These are phyloP conservation scores for Cataglyphis altisquamis DNA, from an alignment of 2,888 invertebrate species.

Conservation along the genomic window DNA sequence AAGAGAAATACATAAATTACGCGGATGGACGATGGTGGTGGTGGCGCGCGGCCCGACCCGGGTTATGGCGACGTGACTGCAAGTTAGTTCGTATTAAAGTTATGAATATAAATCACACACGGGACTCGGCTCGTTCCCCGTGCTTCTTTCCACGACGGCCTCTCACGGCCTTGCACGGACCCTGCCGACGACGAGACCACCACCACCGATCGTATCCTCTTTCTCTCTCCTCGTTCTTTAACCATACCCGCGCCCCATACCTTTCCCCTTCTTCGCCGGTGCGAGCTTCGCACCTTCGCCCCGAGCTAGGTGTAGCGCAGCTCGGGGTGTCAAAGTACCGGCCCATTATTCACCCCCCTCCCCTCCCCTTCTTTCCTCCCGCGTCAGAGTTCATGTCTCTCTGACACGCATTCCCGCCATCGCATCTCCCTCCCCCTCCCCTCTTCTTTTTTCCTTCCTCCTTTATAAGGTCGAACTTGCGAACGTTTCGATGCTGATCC, in stretches of 20 bases:
- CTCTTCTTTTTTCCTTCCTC: constrained; percentile 29
- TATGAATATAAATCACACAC: constrained; percentile 84
- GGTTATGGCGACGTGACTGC: constrained; percentile 80
- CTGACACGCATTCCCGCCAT: constrained; percentile 78
- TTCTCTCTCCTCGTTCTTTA: constrained; percentile 45
- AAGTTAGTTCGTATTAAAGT: constrained; percentile 83
- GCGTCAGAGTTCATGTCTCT: constrained; percentile 79
- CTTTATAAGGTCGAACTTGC: constrained; percentile 31
- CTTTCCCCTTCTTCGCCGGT: constrained; percentile 2
- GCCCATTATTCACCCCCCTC: constrained; percentile 78
- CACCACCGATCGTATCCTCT: constrained; percentile 39
- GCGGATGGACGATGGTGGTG: constrained; percentile 54
- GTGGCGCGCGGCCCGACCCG: constrained; percentile 42
- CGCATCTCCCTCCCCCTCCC: constrained; percentile 45
- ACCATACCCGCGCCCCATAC: constrained; percentile 29
- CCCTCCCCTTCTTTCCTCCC: not conserved
- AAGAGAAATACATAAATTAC: constrained; percentile 81
- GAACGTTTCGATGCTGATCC: constrained; percentile 45
- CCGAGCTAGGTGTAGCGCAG: constrained; percentile 61
- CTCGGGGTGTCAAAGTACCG: constrained; percentile 81
- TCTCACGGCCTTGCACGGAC: constrained; percentile 37
- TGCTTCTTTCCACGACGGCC: constrained; percentile 67
- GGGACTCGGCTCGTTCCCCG: constrained; percentile 69
- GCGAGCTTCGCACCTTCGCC: constrained; percentile 24
- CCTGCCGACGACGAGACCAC: constrained; percentile 29